phyloP scores from a whole-genome alignment of 1,140 invertebrate genomes.

The Drosophila funebris region DNA sequence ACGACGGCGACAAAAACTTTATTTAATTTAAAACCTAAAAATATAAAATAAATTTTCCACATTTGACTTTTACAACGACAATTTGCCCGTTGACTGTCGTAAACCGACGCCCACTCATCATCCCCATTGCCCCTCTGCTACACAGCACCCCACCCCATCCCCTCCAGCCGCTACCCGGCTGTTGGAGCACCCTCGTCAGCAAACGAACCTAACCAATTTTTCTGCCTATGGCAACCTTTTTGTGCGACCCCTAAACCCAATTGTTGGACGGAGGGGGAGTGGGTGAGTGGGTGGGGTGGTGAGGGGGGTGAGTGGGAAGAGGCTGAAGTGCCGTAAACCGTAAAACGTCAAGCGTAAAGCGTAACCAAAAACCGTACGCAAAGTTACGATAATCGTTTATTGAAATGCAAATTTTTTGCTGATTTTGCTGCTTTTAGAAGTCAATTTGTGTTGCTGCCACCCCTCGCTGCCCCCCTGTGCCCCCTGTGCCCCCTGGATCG shows the following conservation, averaged over 20 bases:
- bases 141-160: neutral
- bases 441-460: constrained; percentile 65
- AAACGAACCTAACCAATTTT: constrained; percentile 28
- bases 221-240: constrained; percentile 47
- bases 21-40: constrained; percentile 78
- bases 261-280: neutral
- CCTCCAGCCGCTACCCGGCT: neutral
- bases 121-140: neutral
- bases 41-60: constrained; percentile 79
- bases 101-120: constrained; percentile 39
- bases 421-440: constrained; percentile 81
- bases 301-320: no score
- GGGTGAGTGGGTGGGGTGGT: no score
- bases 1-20: constrained; percentile 60
- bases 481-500: neutral
- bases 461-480: neutral
- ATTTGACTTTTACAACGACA: constrained; percentile 79
- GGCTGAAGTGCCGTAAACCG: neutral
- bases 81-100: constrained; percentile 68
- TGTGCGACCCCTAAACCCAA: neutral
- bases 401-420: constrained; percentile 82
- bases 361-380: constrained; percentile 79
- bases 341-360: constrained; percentile 54
- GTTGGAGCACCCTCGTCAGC: neutral
- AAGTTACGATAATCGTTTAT: constrained; percentile 82